Evolutionary conservation across 2,113 vertebrate species (phyloP).

Genomic region (Anguilla japonica): DNA sequence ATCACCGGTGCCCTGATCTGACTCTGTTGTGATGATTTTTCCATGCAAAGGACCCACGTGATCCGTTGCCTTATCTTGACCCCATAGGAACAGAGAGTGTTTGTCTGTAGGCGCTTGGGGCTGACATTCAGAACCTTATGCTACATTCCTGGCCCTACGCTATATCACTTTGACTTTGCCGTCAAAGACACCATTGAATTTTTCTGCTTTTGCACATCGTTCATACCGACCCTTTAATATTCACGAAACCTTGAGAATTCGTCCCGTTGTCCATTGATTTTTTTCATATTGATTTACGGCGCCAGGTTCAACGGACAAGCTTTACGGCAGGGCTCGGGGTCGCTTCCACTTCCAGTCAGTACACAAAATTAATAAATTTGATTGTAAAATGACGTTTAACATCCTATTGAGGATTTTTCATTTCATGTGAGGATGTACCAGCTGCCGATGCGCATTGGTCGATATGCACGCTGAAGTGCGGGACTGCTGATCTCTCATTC

Average conservation of each 20-base stretch:
- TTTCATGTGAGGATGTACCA: no score
- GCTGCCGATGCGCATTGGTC: no score
- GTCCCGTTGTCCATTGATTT: background rate
- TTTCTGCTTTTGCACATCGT: background rate
- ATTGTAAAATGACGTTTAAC: no score
- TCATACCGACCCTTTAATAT: slow-evolving; percentile 8
- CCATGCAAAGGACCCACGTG: background rate
- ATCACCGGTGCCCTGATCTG: background rate
- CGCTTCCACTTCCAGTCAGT: no score
- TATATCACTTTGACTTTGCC: background rate
- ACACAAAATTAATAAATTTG: no score
- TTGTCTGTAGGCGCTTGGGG: background rate
- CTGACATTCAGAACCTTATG: background rate
- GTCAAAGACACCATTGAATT: background rate
- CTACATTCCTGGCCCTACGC: background rate
- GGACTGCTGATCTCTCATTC: no score
- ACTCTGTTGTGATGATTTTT: background rate
- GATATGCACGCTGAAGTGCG: no score
- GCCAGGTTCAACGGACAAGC: background rate
- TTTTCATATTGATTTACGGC: background rate
- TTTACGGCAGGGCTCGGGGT: background rate
- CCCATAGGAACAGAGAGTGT: background rate
- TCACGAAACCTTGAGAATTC: background rate
- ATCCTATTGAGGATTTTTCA: no score
- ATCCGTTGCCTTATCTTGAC: background rate